phyloP scores from a whole-genome alignment of 2,888 invertebrate species.

The Eilema griseolum region DNA sequence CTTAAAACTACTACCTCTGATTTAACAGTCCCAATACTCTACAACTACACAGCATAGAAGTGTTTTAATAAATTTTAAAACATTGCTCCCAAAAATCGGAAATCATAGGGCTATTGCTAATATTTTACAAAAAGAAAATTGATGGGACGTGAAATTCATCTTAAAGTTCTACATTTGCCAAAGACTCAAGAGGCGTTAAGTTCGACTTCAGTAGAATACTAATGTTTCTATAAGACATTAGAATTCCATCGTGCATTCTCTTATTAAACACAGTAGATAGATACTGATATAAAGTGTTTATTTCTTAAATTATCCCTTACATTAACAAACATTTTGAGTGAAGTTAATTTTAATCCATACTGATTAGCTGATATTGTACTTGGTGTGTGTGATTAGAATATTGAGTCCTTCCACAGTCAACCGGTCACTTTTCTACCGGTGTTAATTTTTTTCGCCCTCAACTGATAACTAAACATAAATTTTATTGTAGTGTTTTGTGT shows the following conservation, averaged over 20 bases:
- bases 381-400: too few relatives aligned
- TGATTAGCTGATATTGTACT: too few relatives aligned
- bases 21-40: too few relatives aligned
- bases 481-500: too few relatives aligned
- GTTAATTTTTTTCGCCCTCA: too few relatives aligned
- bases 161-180: background rate
- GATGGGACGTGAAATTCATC: background rate
- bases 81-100: background rate
- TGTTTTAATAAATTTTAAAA: background rate
- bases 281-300: background rate
- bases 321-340: background rate
- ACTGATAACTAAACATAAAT: too few relatives aligned
- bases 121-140: background rate
- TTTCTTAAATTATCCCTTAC: background rate
- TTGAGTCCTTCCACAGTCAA: too few relatives aligned
- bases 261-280: background rate
- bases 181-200: background rate
- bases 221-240: constrained; percentile 3
- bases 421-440: too few relatives aligned
- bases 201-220: constrained; percentile 6
- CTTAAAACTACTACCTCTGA: too few relatives aligned
- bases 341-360: background rate
- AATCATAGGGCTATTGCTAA: background rate
- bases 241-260: background rate
- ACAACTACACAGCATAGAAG: background rate